Percentiles rank a stretch among this genome's conserved stretches.
phyloP scores from a whole-genome alignment of 2,888 invertebrate genomes.

The Eupelmus urozonus region DNA sequence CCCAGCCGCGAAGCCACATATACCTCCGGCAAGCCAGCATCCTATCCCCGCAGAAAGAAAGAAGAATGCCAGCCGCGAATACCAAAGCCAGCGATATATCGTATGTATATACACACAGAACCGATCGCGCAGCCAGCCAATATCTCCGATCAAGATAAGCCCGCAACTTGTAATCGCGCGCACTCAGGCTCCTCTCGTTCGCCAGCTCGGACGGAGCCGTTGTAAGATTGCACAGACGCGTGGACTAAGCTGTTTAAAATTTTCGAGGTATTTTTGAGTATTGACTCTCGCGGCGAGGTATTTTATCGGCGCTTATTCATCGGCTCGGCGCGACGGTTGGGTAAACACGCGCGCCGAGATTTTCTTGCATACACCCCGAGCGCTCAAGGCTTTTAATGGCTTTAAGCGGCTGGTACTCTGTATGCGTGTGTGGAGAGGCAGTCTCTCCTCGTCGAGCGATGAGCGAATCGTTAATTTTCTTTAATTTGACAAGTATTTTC shows the following conservation, averaged over 20 bases:
- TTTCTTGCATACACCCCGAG: too few species aligned
- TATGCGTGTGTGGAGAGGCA: not conserved
- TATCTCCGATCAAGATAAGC: constrained; percentile 13
- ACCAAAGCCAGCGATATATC: not conserved
- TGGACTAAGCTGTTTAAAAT: too few species aligned
- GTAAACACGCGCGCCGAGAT: too few species aligned
- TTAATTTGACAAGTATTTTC: constrained; percentile 53
- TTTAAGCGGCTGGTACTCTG: not conserved
- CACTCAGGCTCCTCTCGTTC: not conserved
- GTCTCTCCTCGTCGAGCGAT: constrained; percentile 4
- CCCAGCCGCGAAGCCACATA: not conserved
- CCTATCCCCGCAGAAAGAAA: not conserved
- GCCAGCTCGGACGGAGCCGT: not conserved
- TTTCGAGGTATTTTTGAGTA: too few species aligned
- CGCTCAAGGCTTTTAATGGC: too few species aligned
- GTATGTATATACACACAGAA: too few species aligned
- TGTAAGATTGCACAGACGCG: not conserved
- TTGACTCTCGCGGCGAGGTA: too few species aligned
- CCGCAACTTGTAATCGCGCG: constrained; percentile 19
- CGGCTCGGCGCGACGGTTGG: too few species aligned
- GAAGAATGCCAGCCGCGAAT: not conserved
- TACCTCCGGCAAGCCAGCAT: not conserved
- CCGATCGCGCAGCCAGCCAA: not conserved
- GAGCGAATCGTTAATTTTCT: constrained; percentile 51
- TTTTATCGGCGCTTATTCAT: constrained; percentile 32